Percentiles rank a stretch among this genome's conserved stretches.
Conservation (phyloP, 1,140 invertebrate species). For the Brachionus rubens region DNA sequence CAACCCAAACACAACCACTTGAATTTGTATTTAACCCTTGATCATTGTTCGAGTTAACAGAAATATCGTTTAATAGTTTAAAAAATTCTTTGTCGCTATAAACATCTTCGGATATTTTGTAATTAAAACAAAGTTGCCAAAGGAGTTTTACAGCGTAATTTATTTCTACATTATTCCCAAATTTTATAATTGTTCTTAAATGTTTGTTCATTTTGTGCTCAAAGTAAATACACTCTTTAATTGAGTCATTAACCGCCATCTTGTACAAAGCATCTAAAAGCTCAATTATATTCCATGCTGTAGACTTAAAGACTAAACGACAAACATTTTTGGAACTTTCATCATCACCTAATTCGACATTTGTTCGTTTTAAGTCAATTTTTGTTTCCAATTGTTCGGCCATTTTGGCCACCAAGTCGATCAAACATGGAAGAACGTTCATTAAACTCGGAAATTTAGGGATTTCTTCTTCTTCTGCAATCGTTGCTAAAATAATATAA, state of each 20-base stretch:
- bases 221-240: constrained; percentile 32
- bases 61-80: not conserved
- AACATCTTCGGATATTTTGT: not conserved
- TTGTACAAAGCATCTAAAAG: constrained; percentile 10
- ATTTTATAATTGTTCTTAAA: not conserved
- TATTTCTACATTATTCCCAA: constrained; percentile 26
- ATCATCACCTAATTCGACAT: not conserved
- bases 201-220: not conserved
- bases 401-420: not conserved
- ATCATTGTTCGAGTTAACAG: too few relatives aligned
- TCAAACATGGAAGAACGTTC: not conserved
- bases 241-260: constrained; percentile 25
- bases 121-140: constrained; percentile 4
- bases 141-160: not conserved
- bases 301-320: not conserved
- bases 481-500: constrained; percentile 2
- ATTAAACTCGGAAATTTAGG: constrained; percentile 3
- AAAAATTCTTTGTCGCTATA: not conserved
- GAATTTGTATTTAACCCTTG: too few relatives aligned
- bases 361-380: not conserved
- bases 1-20: too few relatives aligned
- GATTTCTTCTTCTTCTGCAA: constrained; percentile 21
- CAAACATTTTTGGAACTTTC: not conserved
- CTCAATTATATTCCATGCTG: constrained; percentile 25
- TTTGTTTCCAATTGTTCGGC: not conserved